A percentile compares a stretch with the other conserved stretches of the same genome.
Evolutionary conservation across 2,113 vertebrate genomes (phyloP).

Genomic region (Gopherus evgoodei): DNA sequence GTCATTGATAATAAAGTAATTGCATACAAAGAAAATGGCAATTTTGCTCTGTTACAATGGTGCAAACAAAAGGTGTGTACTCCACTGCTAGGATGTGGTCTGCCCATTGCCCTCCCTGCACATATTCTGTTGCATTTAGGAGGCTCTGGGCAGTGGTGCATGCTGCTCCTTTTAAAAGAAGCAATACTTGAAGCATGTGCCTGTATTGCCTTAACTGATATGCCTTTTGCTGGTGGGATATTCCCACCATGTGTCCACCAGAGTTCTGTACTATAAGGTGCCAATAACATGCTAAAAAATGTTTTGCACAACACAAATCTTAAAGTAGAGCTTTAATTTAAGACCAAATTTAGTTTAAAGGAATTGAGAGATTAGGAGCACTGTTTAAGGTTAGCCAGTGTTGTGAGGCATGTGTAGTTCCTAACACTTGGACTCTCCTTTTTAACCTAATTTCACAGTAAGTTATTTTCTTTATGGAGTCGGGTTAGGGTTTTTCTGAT

Average conservation of each 20-base stretch:
- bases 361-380: constrained; percentile 24
- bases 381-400: neutral
- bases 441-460: constrained; percentile 7
- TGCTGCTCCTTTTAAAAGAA: constrained; percentile 27
- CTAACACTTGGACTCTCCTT: constrained; percentile 22
- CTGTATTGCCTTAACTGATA: constrained; percentile 14
- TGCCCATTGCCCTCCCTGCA: neutral
- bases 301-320: neutral
- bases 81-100: neutral
- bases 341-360: constrained; percentile 9
- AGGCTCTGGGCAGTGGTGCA: neutral
- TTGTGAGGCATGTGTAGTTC: neutral
- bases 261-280: constrained; percentile 6
- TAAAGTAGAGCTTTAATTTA: constrained; percentile 49
- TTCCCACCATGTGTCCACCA: constrained; percentile 14
- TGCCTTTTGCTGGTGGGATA: neutral
- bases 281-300: neutral
- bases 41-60: neutral
- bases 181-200: constrained; percentile 33
- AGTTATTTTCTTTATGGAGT: constrained; percentile 6
- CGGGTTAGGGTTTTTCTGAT: neutral
- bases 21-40: neutral
- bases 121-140: neutral
- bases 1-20: neutral
- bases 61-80: neutral